Evolutionary conservation across 92 coral and sea anemone species (phyloP).

Genomic region (Siderastrea siderea): DNA sequence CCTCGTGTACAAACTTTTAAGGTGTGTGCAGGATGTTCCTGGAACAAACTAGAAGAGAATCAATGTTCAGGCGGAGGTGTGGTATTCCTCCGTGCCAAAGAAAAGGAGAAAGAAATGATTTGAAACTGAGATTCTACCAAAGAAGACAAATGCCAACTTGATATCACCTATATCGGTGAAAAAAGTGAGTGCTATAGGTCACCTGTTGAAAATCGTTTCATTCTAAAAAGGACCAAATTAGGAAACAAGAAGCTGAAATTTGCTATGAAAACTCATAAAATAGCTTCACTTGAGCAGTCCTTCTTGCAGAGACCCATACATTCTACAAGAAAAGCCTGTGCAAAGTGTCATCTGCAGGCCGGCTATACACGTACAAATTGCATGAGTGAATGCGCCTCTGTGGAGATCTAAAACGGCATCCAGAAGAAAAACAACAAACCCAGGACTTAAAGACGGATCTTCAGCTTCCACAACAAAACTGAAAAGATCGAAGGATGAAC

Average conservation of each 20-base stretch:
- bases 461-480: constrained; percentile 46
- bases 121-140: constrained; percentile 15
- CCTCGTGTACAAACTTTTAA: neutral
- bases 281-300: constrained; percentile 44
- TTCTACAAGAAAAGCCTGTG: constrained; percentile 52
- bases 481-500: constrained; percentile 40
- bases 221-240: constrained; percentile 48
- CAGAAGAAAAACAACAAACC: constrained; percentile 60
- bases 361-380: constrained; percentile 60
- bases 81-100: constrained; percentile 53
- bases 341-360: constrained; percentile 55
- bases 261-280: constrained; percentile 24
- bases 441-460: constrained; percentile 58
- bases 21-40: constrained; percentile 40
- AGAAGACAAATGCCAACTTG: constrained; percentile 13
- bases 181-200: constrained; percentile 11
- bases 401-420: constrained; percentile 65
- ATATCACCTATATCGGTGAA: constrained; percentile 8
- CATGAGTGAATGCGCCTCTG: constrained; percentile 36
- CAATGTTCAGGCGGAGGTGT: constrained; percentile 49
- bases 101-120: constrained; percentile 25
- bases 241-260: constrained; percentile 41
- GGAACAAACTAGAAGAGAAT: constrained; percentile 53
- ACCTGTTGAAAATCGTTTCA: constrained; percentile 47
- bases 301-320: constrained; percentile 51